Evolutionary conservation across 30 jellyfish, hydroid and myxozoan species (phyloP).

Genomic region (Hydractinia echinata): DNA sequence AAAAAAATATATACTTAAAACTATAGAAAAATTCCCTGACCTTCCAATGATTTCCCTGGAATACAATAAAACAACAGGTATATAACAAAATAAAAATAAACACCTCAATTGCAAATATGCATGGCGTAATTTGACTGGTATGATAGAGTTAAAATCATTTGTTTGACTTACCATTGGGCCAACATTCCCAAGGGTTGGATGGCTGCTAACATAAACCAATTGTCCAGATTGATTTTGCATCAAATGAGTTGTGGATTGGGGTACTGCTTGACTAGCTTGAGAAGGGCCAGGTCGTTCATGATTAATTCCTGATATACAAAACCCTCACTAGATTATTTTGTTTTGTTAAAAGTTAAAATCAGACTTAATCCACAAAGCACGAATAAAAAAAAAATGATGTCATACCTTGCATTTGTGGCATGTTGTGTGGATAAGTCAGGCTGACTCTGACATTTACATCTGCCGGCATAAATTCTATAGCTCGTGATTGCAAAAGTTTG

Average conservation of each 20-base stretch:
- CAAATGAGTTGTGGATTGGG: neutral
- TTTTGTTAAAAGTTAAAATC: no score
- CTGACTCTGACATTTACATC: conserved; percentile 74
- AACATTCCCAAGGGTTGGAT: conserved; percentile 74
- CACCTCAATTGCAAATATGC: no score
- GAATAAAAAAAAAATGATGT: neutral
- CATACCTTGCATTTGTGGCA: conserved; percentile 23
- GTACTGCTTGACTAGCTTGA: conserved; percentile 6
- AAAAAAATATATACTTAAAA: no score
- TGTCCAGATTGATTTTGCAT: conserved; percentile 56
- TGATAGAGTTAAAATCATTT: no score
- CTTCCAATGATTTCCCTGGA: no score
- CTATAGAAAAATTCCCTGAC: no score
- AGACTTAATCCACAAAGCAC: no score
- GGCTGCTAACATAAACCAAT: conserved; percentile 77
- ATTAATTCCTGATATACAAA: neutral
- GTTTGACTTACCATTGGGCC: conserved; percentile 73
- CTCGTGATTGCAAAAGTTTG: conserved; percentile 91
- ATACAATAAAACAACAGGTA: no score
- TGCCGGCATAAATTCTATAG: conserved; percentile 87
- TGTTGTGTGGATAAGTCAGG: conserved; percentile 76
- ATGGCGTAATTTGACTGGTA: no score
- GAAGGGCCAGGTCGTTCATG: conserved; percentile 17
- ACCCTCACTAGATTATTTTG: no score
- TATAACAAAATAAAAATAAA: no score